These are phyloP conservation scores for Heliconius congener DNA, from an alignment of 1,140 invertebrate species.

Conservation along the genomic window DNA sequence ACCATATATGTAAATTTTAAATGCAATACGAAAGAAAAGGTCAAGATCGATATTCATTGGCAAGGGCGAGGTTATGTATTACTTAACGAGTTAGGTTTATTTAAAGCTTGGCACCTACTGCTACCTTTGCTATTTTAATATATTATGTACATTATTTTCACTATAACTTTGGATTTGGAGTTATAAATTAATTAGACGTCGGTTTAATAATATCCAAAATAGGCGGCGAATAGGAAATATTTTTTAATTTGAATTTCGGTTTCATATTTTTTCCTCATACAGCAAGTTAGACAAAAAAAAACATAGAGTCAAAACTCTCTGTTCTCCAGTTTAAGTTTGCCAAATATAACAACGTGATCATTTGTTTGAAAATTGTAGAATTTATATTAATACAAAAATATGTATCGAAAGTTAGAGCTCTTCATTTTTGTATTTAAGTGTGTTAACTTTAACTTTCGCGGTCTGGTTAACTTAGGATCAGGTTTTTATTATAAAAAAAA, in stretches of 20 bases:
- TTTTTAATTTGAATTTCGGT: too few species aligned
- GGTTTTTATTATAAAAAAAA: neutral
- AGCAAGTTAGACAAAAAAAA: too few species aligned
- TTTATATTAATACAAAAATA: neutral
- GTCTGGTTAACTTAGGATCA: neutral
- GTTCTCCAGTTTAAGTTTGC: too few species aligned
- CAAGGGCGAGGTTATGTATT: neutral
- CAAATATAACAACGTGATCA: too few species aligned
- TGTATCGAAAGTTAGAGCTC: neutral
- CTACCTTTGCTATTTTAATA: neutral
- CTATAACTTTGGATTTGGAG: too few species aligned
- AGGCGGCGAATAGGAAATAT: too few species aligned
- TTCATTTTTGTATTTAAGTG: neutral
- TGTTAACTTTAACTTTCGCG: neutral
- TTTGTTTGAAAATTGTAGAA: neutral
- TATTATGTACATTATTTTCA: too few species aligned
- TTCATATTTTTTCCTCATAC: too few species aligned
- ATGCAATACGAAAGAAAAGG: neutral
- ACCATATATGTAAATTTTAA: neutral
- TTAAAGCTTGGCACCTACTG: neutral
- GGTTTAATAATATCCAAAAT: too few species aligned
- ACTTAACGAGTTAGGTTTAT: neutral
- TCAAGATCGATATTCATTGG: conserved; percentile 10
- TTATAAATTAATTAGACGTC: too few species aligned
- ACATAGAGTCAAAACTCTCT: too few species aligned